Conservation (phyloP, 2,113 vertebrate genomes). For the Columba janthina region DNA sequence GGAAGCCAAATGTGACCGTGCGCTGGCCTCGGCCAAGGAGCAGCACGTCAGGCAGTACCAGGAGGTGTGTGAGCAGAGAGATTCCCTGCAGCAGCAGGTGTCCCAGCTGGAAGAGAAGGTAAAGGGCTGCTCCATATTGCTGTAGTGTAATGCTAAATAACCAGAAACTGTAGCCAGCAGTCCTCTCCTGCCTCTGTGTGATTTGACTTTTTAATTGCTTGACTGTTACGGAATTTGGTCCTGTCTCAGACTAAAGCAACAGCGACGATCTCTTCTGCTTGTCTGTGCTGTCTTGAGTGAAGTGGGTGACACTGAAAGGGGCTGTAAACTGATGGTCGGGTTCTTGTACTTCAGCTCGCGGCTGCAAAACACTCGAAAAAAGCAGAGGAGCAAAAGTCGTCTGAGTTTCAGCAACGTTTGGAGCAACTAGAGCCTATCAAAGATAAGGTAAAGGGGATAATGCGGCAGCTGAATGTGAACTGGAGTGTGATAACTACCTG, state of each 20-base stretch:
- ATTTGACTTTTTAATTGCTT: background rate
- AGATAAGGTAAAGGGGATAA: conserved; percentile 73
- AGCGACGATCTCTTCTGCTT: background rate
- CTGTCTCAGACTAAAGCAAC: background rate
- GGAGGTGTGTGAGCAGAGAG: conserved; percentile 82
- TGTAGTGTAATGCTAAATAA: background rate
- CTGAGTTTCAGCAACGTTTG: conserved; percentile 59
- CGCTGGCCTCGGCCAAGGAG: conserved; percentile 76
- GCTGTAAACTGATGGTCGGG: background rate
- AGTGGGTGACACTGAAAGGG: background rate
- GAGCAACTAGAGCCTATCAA: conserved; percentile 77
- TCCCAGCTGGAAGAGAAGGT: conserved; percentile 86
- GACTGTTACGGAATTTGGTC: rapidly evolving
- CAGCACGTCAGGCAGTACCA: conserved; percentile 77
- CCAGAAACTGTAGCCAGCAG: background rate
- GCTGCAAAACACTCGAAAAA: conserved; percentile 70
- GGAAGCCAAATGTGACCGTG: conserved; percentile 80
- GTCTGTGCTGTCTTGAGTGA: background rate
- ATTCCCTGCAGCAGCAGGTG: conserved; percentile 77
- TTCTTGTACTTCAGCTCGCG: conserved; percentile 59
- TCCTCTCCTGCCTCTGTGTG: background rate
- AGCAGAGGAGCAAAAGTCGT: conserved; percentile 72
- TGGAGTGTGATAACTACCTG: background rate
- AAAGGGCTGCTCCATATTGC: background rate
- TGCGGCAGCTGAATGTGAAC: background rate